A percentile compares a stretch with the other conserved stretches of the same genome.
These are phyloP conservation scores for Podarcis muralis DNA, from an alignment of 2,113 vertebrate species.

Conservation along the genomic window DNA sequence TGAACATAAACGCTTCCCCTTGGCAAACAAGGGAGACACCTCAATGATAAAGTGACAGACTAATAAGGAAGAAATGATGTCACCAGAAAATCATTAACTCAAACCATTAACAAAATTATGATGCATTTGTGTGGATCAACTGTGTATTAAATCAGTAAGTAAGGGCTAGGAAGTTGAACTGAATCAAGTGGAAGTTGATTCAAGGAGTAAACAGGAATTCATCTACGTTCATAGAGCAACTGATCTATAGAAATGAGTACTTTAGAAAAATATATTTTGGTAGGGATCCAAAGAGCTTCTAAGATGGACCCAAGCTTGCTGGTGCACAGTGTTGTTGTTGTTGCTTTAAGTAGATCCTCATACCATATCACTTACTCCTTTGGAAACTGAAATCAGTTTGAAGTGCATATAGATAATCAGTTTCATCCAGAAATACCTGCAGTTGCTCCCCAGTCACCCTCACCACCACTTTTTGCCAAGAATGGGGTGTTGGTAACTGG, in stretches of 20 bases:
- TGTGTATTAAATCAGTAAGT: neutral
- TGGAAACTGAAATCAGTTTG: neutral
- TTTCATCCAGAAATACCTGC: no score
- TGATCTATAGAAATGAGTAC: neutral
- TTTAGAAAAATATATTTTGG: neutral
- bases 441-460: no score
- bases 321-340: neutral
- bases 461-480: neutral
- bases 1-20: neutral
- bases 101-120: neutral
- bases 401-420: no score
- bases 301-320: neutral
- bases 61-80: neutral
- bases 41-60: neutral
- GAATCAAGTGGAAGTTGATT: neutral
- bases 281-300: neutral
- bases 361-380: neutral
- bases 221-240: neutral
- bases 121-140: neutral
- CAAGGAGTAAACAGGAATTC: neutral
- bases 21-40: neutral
- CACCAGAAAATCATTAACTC: neutral
- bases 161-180: neutral
- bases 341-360: neutral
- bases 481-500: neutral